Conservation (phyloP, 2,888 invertebrate species). For the Fragum fragum region DNA sequence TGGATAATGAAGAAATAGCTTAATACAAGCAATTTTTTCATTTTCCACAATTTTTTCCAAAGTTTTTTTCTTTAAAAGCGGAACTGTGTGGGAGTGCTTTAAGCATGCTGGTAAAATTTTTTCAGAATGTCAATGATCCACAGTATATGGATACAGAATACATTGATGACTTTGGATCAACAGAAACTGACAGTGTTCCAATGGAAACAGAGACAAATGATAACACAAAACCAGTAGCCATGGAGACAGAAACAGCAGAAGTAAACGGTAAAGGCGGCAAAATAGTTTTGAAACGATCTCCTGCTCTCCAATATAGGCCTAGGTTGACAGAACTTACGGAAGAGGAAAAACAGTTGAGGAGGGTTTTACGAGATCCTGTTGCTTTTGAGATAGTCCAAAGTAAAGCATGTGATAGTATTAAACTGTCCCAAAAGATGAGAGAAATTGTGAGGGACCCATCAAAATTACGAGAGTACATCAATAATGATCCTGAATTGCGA, state of each 20-base stretch:
- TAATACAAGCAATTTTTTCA: no score
- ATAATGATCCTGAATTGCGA: conserved; percentile 51
- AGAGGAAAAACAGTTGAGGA: conserved; percentile 48
- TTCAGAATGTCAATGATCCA: conserved; percentile 55
- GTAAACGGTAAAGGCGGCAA: background rate
- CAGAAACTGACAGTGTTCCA: conserved; percentile 9
- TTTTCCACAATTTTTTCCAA: no score
- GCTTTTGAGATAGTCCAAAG: conserved; percentile 54
- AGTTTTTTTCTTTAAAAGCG: no score
- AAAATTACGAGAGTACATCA: conserved; percentile 48
- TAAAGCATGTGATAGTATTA: conserved; percentile 37
- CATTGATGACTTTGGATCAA: conserved; percentile 48
- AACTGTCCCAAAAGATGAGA: conserved; percentile 26
- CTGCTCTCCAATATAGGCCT: background rate
- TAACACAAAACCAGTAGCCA: background rate
- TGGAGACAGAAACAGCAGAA: background rate
- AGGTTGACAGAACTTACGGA: background rate
- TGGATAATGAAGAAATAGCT: no score
- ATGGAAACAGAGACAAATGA: conserved; percentile 8
- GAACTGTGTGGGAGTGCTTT: no score
- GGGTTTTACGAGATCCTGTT: conserved; percentile 55
- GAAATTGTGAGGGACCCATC: conserved; percentile 45
- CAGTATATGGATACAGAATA: conserved; percentile 54
- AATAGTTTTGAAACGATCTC: background rate
- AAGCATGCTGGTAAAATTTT: no score